phyloP scores from a whole-genome alignment of 2,888 invertebrate species.

The Drosophila falleni region DNA sequence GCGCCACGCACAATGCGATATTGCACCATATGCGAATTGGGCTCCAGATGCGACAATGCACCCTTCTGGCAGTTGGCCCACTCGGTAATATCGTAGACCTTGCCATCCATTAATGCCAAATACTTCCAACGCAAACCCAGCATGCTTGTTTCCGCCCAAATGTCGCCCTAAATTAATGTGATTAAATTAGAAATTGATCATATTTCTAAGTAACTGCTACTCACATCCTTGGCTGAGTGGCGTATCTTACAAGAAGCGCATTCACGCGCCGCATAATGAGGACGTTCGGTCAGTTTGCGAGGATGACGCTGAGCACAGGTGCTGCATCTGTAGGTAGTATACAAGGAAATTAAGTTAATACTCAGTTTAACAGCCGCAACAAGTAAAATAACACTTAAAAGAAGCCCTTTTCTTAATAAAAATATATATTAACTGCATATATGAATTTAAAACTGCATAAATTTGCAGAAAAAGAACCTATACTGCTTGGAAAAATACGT shows the following conservation, averaged over 20 bases:
- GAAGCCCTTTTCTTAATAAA: no score
- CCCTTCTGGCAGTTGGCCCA: slow-evolving; percentile 96
- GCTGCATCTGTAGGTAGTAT: slow-evolving; percentile 89
- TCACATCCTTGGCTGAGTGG: slow-evolving; percentile 94
- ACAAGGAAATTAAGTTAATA: not conserved
- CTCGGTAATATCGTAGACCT: slow-evolving; percentile 97
- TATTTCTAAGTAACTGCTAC: slow-evolving; percentile 3
- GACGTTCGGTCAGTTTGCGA: slow-evolving; percentile 93
- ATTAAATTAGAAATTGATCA: not conserved
- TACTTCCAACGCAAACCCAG: slow-evolving; percentile 97
- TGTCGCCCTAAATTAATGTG: slow-evolving; percentile 90
- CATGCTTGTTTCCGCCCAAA: slow-evolving; percentile 97
- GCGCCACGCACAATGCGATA: slow-evolving; percentile 85
- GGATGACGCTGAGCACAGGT: slow-evolving; percentile 96
- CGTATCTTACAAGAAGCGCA: slow-evolving; percentile 95
- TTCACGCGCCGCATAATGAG: slow-evolving; percentile 96
- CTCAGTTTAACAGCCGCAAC: no score
- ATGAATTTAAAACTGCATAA: no score
- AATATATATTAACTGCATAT: no score
- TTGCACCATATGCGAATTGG: slow-evolving; percentile 96
- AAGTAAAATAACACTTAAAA: no score
- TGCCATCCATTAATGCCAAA: slow-evolving; percentile 98
- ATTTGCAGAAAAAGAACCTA: no score
- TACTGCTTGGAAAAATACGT: no score
- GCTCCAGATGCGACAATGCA: slow-evolving; percentile 90